Conservation (phyloP, 92 coral and sea anemone genomes). For the Parazoanthus atlanticus region DNA sequence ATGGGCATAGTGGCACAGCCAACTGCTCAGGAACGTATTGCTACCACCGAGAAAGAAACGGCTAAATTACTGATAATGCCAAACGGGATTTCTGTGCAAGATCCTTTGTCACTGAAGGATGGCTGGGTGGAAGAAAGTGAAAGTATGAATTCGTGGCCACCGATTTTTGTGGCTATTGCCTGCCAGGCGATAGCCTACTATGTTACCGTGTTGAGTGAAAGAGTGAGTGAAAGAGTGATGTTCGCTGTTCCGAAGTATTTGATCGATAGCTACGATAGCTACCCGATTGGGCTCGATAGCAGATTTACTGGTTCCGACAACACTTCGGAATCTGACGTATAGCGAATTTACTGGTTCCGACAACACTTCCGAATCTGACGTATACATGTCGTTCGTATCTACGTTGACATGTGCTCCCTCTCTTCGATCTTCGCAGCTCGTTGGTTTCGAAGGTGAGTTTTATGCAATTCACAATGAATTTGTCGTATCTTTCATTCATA, state of each 20-base stretch:
- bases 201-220: conserved; percentile 27
- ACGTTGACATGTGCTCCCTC: too few species aligned
- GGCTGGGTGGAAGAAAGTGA: not conserved
- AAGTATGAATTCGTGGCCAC: not conserved
- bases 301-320: conserved; percentile 20
- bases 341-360: conserved; percentile 16
- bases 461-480: not conserved
- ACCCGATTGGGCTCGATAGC: not conserved
- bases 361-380: conserved; percentile 12
- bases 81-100: conserved; percentile 28
- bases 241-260: not conserved
- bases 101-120: conserved; percentile 43
- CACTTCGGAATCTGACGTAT: conserved; percentile 14
- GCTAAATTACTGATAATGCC: conserved; percentile 32
- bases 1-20: not conserved
- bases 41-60: conserved; percentile 15
- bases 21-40: not conserved
- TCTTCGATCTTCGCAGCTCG: not conserved
- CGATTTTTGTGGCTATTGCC: not conserved
- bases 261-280: not conserved
- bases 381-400: not conserved
- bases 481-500: not conserved
- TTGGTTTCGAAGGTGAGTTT: not conserved
- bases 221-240: not conserved
- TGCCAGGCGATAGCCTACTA: not conserved